A percentile compares a stretch with the other conserved stretches of the same genome.
Evolutionary conservation across 2,888 invertebrate species (phyloP).

Genomic region (Galerucella nymphaeae): DNA sequence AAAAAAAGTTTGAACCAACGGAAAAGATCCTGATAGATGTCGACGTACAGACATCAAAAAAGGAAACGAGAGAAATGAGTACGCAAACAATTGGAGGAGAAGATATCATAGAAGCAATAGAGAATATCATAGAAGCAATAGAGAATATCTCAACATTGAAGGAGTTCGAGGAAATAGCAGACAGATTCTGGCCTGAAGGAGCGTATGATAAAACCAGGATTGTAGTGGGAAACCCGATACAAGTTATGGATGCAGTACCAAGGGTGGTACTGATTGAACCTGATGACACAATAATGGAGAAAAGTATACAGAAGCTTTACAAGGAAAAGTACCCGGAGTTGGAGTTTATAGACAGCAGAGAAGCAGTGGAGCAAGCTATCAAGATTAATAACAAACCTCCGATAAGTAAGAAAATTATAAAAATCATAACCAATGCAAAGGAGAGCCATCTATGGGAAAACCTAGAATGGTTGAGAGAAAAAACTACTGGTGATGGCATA

Average conservation of each 20-base stretch:
- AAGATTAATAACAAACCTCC: background rate
- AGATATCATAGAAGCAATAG: background rate
- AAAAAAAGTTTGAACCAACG: background rate
- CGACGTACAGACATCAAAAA: background rate
- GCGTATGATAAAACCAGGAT: background rate
- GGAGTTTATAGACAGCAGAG: background rate
- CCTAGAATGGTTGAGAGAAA: background rate
- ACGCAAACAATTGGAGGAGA: background rate
- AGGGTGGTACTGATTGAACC: background rate
- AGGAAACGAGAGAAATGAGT: background rate
- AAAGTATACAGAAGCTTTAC: background rate
- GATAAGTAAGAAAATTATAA: background rate
- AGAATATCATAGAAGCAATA: background rate
- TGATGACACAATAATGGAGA: background rate
- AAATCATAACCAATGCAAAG: background rate
- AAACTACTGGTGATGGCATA: background rate
- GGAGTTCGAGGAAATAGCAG: background rate
- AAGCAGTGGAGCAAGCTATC: background rate
- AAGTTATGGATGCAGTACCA: background rate
- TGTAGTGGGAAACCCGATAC: background rate
- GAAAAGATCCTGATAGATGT: background rate
- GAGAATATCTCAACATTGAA: background rate
- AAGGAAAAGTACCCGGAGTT: background rate
- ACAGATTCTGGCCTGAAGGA: background rate
- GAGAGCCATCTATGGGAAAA: background rate